Evolutionary conservation across 2,888 invertebrate genomes (phyloP).

Genomic region (Tyria jacobaeae): DNA sequence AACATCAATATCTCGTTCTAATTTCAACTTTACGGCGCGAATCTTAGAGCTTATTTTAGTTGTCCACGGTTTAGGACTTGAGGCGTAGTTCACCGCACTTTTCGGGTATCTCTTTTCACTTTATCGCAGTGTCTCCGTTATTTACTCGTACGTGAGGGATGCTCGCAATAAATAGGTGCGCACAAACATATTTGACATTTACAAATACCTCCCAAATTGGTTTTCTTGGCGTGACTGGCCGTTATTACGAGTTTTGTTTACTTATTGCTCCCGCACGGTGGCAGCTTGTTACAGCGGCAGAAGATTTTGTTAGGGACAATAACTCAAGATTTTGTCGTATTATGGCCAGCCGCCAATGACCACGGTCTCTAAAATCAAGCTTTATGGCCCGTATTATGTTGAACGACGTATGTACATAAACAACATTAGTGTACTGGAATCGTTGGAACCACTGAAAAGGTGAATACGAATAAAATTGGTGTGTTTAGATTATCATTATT

Average conservation of each 20-base stretch:
- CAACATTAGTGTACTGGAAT: constrained; percentile 17
- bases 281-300: constrained; percentile 54
- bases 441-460: constrained; percentile 24
- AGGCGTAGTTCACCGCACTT: constrained; percentile 66
- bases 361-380: constrained; percentile 31
- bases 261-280: constrained; percentile 70
- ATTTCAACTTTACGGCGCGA: constrained; percentile 62
- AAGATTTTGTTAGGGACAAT: constrained; percentile 52
- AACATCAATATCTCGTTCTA: constrained; percentile 54
- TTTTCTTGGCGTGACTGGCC: constrained; percentile 82
- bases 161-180: constrained; percentile 84
- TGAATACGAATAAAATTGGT: constrained; percentile 11
- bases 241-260: constrained; percentile 81
- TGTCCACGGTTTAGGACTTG: constrained; percentile 58
- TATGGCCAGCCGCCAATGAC: constrained; percentile 33
- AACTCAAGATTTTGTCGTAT: constrained; percentile 46
- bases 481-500: constrained; percentile 13
- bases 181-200: constrained; percentile 85
- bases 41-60: constrained; percentile 61
- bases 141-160: constrained; percentile 86
- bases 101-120: constrained; percentile 84
- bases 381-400: constrained; percentile 26
- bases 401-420: constrained; percentile 7
- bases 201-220: constrained; percentile 84
- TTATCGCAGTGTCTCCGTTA: constrained; percentile 85